Evolutionary conservation across 2,888 invertebrate genomes (phyloP).

Genomic region (Chorisops tibialis): DNA sequence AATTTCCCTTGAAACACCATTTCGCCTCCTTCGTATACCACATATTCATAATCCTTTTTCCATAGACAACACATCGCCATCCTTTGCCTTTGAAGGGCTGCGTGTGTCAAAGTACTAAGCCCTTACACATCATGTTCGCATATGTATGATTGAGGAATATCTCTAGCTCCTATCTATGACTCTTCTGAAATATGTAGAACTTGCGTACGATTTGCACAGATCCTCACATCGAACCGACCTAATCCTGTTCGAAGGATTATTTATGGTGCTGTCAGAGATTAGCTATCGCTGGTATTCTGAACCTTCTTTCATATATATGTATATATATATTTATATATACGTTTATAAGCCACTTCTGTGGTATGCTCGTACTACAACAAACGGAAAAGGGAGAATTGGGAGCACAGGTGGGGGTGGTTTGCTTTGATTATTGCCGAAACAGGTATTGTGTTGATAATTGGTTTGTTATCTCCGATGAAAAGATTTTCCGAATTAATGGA

Average conservation of each 20-base stretch:
- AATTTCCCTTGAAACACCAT: conserved; percentile 35
- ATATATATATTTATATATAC: too few species aligned
- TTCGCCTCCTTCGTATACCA: conserved; percentile 25
- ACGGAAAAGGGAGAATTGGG: neutral
- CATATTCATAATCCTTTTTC: conserved; percentile 26
- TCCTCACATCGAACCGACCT: neutral
- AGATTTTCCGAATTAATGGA: conserved; percentile 31
- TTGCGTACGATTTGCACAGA: conserved; percentile 2
- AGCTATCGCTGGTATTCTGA: conserved; percentile 25
- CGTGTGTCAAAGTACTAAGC: neutral
- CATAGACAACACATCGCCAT: conserved; percentile 5
- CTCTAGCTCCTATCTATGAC: too few species aligned
- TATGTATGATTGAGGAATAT: too few species aligned
- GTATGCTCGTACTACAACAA: neutral
- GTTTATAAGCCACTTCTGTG: conserved; percentile 18
- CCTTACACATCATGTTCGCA: too few species aligned
- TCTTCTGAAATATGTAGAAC: neutral
- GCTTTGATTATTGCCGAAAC: conserved; percentile 28
- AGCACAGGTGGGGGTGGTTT: neutral
- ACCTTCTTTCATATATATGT: conserved; percentile 21
- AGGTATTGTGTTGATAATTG: conserved; percentile 32
- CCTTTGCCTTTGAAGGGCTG: neutral
- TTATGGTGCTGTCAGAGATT: conserved; percentile 30
- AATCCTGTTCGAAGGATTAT: conserved; percentile 29
- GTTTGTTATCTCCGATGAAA: conserved; percentile 29